A percentile compares a stretch with the other conserved stretches of the same genome.
Evolutionary conservation across 2,888 invertebrate genomes (phyloP).

Genomic region (Diarsia dahlii): DNA sequence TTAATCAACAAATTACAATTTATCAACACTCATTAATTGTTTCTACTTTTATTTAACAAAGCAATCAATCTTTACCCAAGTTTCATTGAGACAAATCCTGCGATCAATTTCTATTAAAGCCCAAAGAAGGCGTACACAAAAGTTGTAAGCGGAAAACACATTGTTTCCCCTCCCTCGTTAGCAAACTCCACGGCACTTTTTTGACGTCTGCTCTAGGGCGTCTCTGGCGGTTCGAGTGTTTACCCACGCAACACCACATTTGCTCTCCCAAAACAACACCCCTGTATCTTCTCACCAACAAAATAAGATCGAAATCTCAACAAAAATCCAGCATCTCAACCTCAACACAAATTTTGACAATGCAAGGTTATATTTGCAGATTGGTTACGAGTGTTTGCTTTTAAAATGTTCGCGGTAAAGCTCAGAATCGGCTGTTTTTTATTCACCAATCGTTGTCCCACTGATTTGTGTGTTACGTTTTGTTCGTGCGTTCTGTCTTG

Average conservation of each 20-base stretch:
- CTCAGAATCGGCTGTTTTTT: conserved; percentile 68
- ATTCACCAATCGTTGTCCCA: conserved; percentile 60
- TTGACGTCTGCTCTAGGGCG: conserved; percentile 87
- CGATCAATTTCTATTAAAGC: conserved; percentile 77
- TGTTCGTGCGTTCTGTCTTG: conserved; percentile 79
- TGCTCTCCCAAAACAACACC: conserved; percentile 65
- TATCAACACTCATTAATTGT: conserved; percentile 51
- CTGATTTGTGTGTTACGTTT: conserved; percentile 71
- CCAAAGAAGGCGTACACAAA: conserved; percentile 70
- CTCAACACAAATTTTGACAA: conserved; percentile 69
- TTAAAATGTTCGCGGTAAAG: conserved; percentile 73
- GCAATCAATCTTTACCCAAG: conserved; percentile 64
- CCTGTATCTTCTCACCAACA: conserved; percentile 62
- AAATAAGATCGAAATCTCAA: conserved; percentile 75
- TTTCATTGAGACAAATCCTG: conserved; percentile 68
- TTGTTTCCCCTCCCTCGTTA: conserved; percentile 86
- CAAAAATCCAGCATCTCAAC: conserved; percentile 52
- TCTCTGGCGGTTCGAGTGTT: conserved; percentile 83
- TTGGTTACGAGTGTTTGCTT: conserved; percentile 65
- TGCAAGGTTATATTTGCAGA: conserved; percentile 74
- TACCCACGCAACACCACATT: conserved; percentile 73
- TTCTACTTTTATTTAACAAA: conserved; percentile 59
- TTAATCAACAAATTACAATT: conserved; percentile 32
- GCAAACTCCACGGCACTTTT: conserved; percentile 85
- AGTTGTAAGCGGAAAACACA: conserved; percentile 81